Evolutionary conservation across 2,113 vertebrate species (phyloP), one percentile per base, ranked within the genome.

Genomic region (Spilogale gracilis): DNA sequence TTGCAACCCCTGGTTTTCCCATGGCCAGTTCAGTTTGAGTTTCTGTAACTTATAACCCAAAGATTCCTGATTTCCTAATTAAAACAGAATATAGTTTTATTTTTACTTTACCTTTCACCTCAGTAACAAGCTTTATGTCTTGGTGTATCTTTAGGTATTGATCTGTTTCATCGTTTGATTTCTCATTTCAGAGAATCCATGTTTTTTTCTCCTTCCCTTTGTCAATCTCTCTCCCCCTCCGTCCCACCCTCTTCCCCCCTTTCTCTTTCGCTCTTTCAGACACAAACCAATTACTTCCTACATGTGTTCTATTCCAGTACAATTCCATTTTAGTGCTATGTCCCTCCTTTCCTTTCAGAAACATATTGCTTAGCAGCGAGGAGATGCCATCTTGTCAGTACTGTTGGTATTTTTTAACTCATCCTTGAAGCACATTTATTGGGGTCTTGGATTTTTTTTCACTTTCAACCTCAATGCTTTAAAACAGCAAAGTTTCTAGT

Each of bases 91-190:
- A 17, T 38, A 52, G 69, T 38, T 97, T 78, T 84, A 65, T 90
- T 93, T 94, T 93, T 73, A 69, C 48, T 91, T 92, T 83, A 63
- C 58, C 38, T 67, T 87, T 61, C 30, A 45, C 16, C 25, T 93
- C 48, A 5, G 14, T 83, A 91, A 30, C 48, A 82, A 32, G 25
- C 61, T 95, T 79, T 89, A 89, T 20, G n/a, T 88, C 58, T 91
- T 52, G 58, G 54, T 71, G 23, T 48, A 32, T 78, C 54, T 20
- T 89, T 80, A 81, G 25, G 27, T 93, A 60, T 48, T 73, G 21
- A 74, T 83, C 48, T 90, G 18, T 58, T 81, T 38, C 8, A 12
- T 58, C 60, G 25, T 73, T 95, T 67, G 78, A 84, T 45, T 81
- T 61, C 82, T 93, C 91, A 16, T 83, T 86, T 87, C 79, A 74